A percentile compares a stretch with the other conserved stretches of the same genome.
Evolutionary conservation across 2,113 vertebrate genomes (phyloP).

Genomic region (Monarcha castaneiventris): DNA sequence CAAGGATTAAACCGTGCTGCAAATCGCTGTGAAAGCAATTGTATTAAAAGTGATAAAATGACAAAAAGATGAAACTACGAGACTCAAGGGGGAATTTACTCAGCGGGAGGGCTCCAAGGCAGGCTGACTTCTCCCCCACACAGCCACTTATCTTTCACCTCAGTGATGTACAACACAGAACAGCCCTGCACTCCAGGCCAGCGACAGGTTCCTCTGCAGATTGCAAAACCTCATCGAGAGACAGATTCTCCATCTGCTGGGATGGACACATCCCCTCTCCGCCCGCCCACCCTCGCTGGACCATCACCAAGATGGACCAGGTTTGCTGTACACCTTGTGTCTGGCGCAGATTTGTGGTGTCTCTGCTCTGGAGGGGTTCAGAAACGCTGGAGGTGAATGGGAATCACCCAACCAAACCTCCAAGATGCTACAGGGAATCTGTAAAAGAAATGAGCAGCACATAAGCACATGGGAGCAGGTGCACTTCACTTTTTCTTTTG

Average conservation of each 20-base stretch:
- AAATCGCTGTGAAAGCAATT: neutral
- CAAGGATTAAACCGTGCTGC: neutral
- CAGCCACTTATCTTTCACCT: neutral
- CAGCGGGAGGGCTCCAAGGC: neutral
- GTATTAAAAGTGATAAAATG: neutral
- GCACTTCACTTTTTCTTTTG: neutral
- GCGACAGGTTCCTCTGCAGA: rapidly evolving
- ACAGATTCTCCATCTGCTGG: rapidly evolving
- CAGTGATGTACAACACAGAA: neutral
- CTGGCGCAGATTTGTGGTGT: neutral
- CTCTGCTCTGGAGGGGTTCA: neutral
- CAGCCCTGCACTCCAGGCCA: neutral
- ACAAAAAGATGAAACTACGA: neutral
- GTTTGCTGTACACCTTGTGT: neutral
- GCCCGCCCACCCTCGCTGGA: neutral
- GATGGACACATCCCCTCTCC: neutral
- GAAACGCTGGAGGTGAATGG: neutral
- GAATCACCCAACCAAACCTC: neutral
- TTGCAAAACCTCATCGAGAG: neutral
- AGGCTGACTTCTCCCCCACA: neutral
- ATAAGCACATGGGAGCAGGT: neutral
- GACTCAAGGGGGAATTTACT: neutral
- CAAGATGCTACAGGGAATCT: neutral
- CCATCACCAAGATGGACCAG: neutral
- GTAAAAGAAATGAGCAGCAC: neutral